phyloP scores from a whole-genome alignment of 2,888 invertebrate species.

The Caenorhabditis sp. region DNA sequence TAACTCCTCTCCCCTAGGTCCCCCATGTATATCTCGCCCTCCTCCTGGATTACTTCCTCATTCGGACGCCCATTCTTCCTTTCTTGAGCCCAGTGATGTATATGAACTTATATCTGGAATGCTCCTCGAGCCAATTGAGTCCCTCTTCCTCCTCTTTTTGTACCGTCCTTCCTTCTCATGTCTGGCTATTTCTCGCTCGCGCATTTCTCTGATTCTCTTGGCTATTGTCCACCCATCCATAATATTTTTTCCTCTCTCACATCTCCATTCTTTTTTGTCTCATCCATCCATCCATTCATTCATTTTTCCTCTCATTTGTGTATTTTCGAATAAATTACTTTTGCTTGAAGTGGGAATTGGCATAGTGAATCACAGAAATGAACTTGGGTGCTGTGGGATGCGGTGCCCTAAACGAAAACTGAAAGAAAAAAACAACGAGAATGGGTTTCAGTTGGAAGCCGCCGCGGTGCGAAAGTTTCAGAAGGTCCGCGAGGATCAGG shows the following conservation, averaged over 20 bases:
- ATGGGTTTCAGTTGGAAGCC: constrained; percentile 48
- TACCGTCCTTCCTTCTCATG: background rate
- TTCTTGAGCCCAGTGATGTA: constrained; percentile 52
- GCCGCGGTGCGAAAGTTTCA: constrained; percentile 37
- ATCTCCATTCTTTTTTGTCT: background rate
- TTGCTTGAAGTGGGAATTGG: constrained; percentile 48
- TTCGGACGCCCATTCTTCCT: constrained; percentile 43
- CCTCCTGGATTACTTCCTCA: background rate
- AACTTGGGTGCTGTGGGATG: constrained; percentile 28
- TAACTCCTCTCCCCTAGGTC: constrained; percentile 27
- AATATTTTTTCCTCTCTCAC: constrained; percentile 17
- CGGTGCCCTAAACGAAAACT: constrained; percentile 27
- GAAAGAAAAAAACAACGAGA: constrained; percentile 2
- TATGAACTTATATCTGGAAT: constrained; percentile 46
- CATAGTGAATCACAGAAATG: constrained; percentile 10
- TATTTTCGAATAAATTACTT: constrained; percentile 57
- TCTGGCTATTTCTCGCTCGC: constrained; percentile 14
- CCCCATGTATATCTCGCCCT: constrained; percentile 24
- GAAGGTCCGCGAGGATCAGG: constrained; percentile 45
- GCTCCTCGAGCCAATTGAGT: background rate
- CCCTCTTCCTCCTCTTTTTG: background rate
- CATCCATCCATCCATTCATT: background rate
- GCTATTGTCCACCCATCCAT: constrained; percentile 44
- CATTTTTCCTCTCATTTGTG: constrained; percentile 33
- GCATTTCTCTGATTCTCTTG: constrained; percentile 44